phyloP scores from a whole-genome alignment of 2,888 invertebrate species.

The Automeris io region DNA sequence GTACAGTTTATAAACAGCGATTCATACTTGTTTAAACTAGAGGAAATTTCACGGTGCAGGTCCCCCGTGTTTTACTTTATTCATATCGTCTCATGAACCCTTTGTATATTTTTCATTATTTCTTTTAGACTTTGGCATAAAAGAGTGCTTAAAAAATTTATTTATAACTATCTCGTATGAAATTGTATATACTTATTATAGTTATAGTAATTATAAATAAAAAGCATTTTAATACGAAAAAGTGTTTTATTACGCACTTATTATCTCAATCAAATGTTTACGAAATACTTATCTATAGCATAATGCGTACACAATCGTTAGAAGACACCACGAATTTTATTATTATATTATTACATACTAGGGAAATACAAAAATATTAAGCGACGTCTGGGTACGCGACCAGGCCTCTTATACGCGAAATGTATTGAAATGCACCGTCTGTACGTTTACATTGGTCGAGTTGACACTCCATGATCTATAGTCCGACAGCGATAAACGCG shows the following conservation, averaged over 20 bases:
- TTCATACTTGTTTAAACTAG: too few relatives aligned
- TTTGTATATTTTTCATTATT: too few relatives aligned
- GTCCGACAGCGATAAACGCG: too few relatives aligned
- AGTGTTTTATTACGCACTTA: constrained; percentile 77
- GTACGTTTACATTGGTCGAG: constrained; percentile 47
- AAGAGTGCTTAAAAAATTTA: too few relatives aligned
- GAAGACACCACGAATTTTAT: constrained; percentile 58
- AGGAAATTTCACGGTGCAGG: too few relatives aligned
- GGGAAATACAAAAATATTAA: constrained; percentile 77
- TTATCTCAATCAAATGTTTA: constrained; percentile 76
- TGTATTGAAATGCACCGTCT: constrained; percentile 61
- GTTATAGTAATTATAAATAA: constrained; percentile 34
- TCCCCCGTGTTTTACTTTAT: too few relatives aligned
- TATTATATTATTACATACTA: constrained; percentile 55
- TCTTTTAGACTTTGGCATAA: too few relatives aligned
- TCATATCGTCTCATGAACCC: too few relatives aligned
- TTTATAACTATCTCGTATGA: too few relatives aligned
- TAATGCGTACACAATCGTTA: constrained; percentile 70
- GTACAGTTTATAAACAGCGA: too few relatives aligned
- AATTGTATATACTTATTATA: too few relatives aligned
- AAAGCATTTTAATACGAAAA: constrained; percentile 57
- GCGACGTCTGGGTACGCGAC: constrained; percentile 63
- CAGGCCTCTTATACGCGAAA: constrained; percentile 50
- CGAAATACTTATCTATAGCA: constrained; percentile 70
- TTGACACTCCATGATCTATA: constrained; percentile 64